These are phyloP conservation scores for Pionites leucogaster DNA, from an alignment of 2,113 vertebrate species.

Conservation along the genomic window DNA sequence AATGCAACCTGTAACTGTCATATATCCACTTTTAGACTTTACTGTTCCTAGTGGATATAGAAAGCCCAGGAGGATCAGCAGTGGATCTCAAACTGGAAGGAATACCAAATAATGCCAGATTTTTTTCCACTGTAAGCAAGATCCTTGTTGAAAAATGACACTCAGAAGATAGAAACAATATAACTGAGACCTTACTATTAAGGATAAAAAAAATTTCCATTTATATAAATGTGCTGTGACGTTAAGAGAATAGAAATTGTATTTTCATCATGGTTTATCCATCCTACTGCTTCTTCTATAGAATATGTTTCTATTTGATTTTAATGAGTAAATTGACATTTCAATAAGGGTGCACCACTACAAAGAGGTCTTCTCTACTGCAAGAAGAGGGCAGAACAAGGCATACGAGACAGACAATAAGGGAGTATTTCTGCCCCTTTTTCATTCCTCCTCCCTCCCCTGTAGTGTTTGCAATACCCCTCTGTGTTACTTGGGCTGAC, in stretches of 20 bases:
- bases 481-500: background rate
- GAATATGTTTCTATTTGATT: background rate
- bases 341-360: background rate
- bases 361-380: background rate
- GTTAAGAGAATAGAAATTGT: background rate
- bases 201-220: background rate
- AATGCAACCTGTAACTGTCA: background rate
- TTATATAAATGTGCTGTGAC: background rate
- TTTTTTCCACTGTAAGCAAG: background rate
- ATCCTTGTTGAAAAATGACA: background rate
- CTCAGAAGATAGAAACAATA: background rate
- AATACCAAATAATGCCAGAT: background rate
- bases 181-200: background rate
- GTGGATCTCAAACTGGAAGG: background rate
- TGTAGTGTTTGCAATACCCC: background rate
- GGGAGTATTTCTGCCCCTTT: background rate
- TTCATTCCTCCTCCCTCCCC: background rate
- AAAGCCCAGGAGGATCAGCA: background rate
- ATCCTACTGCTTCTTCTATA: background rate
- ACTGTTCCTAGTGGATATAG: background rate
- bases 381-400: background rate
- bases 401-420: background rate
- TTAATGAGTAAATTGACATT: background rate
- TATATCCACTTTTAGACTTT: background rate
- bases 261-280: background rate